Percentiles rank a stretch among this genome's conserved stretches.
phyloP scores from a whole-genome alignment of 2,888 invertebrate genomes.

The Nysson spinosus region DNA sequence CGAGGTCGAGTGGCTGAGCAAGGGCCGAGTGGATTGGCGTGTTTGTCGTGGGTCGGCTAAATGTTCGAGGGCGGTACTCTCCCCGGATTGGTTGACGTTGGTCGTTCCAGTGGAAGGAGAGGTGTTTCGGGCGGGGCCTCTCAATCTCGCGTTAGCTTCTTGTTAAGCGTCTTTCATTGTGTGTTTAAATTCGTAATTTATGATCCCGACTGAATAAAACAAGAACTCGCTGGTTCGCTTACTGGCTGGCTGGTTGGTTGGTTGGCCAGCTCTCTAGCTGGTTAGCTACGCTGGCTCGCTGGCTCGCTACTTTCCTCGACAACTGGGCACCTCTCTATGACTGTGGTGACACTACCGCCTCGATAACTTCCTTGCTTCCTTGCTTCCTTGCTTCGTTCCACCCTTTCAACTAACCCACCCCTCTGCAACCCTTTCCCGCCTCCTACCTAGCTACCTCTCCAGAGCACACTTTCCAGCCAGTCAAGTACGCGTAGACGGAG shows the following conservation, averaged over 20 bases:
- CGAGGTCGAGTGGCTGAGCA: constrained; percentile 9
- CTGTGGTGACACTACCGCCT: constrained; percentile 60
- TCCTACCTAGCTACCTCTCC: constrained; percentile 3
- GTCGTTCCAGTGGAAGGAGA: constrained; percentile 63
- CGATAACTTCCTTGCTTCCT: constrained; percentile 62
- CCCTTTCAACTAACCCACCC: constrained; percentile 9
- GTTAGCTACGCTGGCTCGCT: constrained; percentile 45
- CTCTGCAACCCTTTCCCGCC: constrained; percentile 1
- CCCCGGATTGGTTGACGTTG: constrained; percentile 61
- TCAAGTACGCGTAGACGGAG: constrained; percentile 52
- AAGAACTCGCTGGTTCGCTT: constrained; percentile 67
- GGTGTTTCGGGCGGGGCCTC: constrained; percentile 73
- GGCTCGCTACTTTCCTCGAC: constrained; percentile 56
- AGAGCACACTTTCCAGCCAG: constrained; percentile 34
- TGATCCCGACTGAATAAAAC: constrained; percentile 78
- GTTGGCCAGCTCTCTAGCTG: constrained; percentile 39
- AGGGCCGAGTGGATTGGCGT: constrained; percentile 52
- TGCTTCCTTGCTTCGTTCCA: constrained; percentile 42
- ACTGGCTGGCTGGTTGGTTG: constrained; percentile 44
- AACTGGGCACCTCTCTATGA: constrained; percentile 59
- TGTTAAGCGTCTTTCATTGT: constrained; percentile 78
- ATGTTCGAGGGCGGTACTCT: constrained; percentile 61
- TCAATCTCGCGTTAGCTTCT: constrained; percentile 78
- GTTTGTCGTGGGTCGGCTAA: constrained; percentile 39
- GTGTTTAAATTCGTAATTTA: constrained; percentile 78